phyloP scores from a whole-genome alignment of 35 echinoderm and acorn worm species.

The Lytechinus pictus region DNA sequence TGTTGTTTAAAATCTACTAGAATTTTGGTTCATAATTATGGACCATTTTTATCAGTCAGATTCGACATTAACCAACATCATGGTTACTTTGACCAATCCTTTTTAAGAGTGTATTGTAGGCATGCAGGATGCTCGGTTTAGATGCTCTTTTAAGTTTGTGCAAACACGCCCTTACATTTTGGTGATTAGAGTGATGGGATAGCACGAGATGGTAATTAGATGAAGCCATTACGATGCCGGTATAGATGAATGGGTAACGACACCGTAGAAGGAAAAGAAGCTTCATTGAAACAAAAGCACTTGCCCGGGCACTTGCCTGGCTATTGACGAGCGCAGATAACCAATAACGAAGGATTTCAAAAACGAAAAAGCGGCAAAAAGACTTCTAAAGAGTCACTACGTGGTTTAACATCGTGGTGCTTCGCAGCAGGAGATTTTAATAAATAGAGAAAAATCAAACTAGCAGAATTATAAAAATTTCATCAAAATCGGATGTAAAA shows the following conservation, averaged over 20 bases:
- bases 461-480: no score
- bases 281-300: neutral
- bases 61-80: no score
- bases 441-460: no score
- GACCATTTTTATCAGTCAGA: no score
- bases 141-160: neutral
- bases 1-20: no score
- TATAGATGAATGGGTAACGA: neutral
- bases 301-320: neutral
- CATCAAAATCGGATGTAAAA: no score
- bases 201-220: slow-evolving; percentile 4
- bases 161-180: neutral
- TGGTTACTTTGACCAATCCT: no score
- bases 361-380: neutral
- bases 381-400: no score
- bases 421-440: no score
- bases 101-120: no score
- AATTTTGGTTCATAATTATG: no score
- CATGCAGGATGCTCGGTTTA: neutral
- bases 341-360: neutral
- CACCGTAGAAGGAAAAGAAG: neutral
- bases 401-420: no score
- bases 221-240: neutral
- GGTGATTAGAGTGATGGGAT: neutral
- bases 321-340: neutral